A percentile compares a stretch with the other conserved stretches of the same genome.
Conservation (phyloP, 2,113 vertebrate genomes). For the Gallinago undulata region DNA sequence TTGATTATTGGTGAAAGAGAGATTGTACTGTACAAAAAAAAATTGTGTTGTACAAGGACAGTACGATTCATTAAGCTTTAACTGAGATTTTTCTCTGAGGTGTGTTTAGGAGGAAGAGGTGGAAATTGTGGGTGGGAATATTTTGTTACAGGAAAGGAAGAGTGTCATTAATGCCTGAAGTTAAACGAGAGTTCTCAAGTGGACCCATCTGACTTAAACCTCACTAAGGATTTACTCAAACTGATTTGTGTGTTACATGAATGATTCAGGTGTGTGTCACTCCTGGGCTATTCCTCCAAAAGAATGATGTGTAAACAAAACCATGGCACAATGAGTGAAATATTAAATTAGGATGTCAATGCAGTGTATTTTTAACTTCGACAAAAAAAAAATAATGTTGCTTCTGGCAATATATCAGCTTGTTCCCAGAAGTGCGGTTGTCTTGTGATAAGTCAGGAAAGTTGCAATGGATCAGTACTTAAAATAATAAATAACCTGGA, state of each 20-base stretch:
- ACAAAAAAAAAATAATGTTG: background rate
- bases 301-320: conserved; percentile 7
- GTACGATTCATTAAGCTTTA: background rate
- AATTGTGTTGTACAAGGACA: background rate
- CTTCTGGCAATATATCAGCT: conserved; percentile 4
- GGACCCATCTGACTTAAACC: background rate
- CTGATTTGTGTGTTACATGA: background rate
- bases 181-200: background rate
- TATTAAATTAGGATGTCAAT: background rate
- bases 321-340: background rate
- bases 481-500: conserved; percentile 19
- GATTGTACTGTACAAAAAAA: background rate
- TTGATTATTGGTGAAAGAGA: background rate
- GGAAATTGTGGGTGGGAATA: background rate
- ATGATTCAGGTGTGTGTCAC: background rate
- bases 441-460: conserved; percentile 7
- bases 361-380: background rate
- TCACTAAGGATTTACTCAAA: background rate
- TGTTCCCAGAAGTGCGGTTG: background rate
- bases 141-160: background rate
- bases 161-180: background rate
- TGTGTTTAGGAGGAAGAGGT: background rate
- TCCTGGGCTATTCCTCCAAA: background rate
- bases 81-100: background rate
- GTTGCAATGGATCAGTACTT: background rate